These are phyloP conservation scores for Pseudopipra pipra DNA, from an alignment of 2,113 vertebrate species.

Conservation along the genomic window DNA sequence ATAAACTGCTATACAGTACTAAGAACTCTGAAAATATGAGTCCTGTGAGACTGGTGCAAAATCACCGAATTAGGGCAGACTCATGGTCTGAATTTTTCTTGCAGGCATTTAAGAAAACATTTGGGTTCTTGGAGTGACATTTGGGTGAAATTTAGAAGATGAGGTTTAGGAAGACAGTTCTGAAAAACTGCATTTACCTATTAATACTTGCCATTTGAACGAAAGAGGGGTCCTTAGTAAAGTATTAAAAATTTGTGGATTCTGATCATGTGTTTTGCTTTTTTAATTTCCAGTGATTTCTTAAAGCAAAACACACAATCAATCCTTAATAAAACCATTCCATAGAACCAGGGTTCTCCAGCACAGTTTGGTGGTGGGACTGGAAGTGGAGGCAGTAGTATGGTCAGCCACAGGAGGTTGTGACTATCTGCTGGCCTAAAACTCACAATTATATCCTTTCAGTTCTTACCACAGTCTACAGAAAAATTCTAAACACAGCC, in stretches of 20 bases:
- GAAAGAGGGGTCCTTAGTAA: background rate
- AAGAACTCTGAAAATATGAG: background rate
- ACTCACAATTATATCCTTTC: background rate
- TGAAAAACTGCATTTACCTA: background rate
- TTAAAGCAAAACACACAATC: background rate
- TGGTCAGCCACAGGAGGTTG: background rate
- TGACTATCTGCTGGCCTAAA: background rate
- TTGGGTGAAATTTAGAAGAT: background rate
- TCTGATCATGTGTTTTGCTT: accelerated
- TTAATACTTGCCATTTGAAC: background rate
- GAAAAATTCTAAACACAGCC: background rate
- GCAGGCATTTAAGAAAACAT: background rate
- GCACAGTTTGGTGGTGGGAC: background rate
- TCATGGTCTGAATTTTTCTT: background rate
- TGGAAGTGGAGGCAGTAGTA: background rate
- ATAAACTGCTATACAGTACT: background rate
- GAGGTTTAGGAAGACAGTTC: background rate
- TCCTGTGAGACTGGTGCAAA: background rate
- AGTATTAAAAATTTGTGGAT: background rate
- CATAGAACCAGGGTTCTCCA: background rate
- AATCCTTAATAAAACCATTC: background rate
- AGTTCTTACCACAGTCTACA: background rate
- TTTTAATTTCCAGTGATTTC: background rate
- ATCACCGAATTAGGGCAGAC: background rate
- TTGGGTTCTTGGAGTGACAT: background rate